Percentiles rank a stretch among this genome's conserved stretches.
Conservation (phyloP, 2,888 invertebrate genomes). For the Archips xylosteana region DNA sequence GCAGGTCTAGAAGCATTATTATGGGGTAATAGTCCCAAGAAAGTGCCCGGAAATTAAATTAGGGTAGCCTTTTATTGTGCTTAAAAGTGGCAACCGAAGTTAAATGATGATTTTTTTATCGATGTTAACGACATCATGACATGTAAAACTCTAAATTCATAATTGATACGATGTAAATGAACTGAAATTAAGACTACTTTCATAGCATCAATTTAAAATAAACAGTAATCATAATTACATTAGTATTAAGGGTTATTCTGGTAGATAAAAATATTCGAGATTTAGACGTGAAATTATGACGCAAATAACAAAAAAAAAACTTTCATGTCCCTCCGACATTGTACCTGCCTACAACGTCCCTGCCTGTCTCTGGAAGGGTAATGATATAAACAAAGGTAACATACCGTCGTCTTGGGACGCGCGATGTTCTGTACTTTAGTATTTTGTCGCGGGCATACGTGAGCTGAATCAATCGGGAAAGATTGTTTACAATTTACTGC, state of each 20-base stretch:
- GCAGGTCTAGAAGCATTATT: constrained; percentile 14
- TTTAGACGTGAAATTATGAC: neutral
- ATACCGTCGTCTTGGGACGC: constrained; percentile 42
- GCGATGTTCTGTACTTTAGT: constrained; percentile 37
- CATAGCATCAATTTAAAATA: too few relatives aligned
- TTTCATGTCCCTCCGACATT: neutral
- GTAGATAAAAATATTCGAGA: neutral
- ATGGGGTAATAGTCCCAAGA: constrained; percentile 18
- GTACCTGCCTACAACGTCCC: constrained; percentile 5
- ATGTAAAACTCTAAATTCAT: too few relatives aligned
- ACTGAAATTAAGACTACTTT: too few relatives aligned
- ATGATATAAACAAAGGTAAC: constrained; percentile 44
- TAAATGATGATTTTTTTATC: neutral
- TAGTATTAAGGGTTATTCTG: neutral
- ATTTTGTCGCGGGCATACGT: constrained; percentile 38
- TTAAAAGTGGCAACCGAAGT: neutral
- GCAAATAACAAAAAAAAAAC: neutral
- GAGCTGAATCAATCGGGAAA: constrained; percentile 40
- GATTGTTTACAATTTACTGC: neutral
- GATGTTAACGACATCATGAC: neutral
- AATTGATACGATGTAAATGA: too few relatives aligned
- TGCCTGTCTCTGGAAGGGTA: constrained; percentile 21
- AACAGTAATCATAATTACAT: too few relatives aligned
- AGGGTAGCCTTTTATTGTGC: neutral
- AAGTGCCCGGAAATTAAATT: constrained; percentile 29